Evolutionary conservation across 2,113 vertebrate species (phyloP).

Genomic region (Apodemus sylvaticus): DNA sequence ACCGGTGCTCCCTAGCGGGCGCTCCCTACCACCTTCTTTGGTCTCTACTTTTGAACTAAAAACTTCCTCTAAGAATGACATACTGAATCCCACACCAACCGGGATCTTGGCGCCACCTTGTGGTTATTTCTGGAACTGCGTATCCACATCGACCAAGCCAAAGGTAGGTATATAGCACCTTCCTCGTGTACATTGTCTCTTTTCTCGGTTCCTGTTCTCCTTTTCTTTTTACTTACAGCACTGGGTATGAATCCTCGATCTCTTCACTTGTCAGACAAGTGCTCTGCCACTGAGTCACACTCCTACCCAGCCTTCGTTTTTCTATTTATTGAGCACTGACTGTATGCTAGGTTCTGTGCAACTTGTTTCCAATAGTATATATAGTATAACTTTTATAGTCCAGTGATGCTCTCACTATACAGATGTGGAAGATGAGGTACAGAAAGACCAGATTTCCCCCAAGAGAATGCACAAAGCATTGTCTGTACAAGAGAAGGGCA

Average conservation of each 20-base stretch:
- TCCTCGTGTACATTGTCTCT: neutral
- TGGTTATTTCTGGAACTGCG: conserved; percentile 56
- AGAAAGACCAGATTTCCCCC: neutral
- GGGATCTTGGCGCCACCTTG: conserved; percentile 54
- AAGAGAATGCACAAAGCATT: neutral
- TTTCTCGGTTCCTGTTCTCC: neutral
- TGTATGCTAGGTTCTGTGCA: neutral
- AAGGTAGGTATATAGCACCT: neutral
- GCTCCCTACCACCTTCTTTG: neutral
- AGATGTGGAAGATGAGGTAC: neutral
- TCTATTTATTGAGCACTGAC: neutral
- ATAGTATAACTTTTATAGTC: neutral
- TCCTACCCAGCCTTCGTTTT: neutral
- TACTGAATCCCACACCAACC: neutral
- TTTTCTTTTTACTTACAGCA: neutral
- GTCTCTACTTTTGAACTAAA: neutral
- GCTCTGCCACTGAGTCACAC: neutral
- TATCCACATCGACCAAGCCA: neutral
- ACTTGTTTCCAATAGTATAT: neutral
- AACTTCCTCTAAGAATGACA: accelerated
- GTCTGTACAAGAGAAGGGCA: neutral
- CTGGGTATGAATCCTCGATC: neutral
- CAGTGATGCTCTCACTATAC: neutral
- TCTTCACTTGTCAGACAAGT: neutral
- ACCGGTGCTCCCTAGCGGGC: too few relatives aligned